Evolutionary conservation across 2,888 invertebrate species (phyloP).

Genomic region (Mallateleia sp.): DNA sequence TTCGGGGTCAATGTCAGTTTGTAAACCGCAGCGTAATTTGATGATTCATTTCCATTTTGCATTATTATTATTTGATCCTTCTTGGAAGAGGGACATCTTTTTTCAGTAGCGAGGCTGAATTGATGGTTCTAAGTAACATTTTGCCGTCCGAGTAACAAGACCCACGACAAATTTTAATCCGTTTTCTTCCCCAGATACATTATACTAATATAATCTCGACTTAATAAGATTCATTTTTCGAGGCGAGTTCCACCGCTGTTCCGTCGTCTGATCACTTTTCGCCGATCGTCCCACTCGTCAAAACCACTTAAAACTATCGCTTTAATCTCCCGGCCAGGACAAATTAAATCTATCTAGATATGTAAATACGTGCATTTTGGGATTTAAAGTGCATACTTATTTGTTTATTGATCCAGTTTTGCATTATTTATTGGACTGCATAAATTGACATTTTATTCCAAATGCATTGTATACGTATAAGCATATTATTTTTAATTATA

Average conservation of each 20-base stretch:
- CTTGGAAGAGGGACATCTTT: background rate
- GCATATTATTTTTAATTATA: no score
- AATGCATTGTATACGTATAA: no score
- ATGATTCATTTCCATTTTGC: background rate
- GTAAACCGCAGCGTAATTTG: background rate
- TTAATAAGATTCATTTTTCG: constrained; percentile 10
- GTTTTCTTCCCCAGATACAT: background rate
- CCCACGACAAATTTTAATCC: background rate
- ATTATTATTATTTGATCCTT: background rate
- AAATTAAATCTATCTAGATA: constrained; percentile 51
- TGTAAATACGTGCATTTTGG: constrained; percentile 2
- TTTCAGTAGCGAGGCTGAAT: background rate
- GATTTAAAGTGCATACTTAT: background rate
- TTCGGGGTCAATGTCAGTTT: no score
- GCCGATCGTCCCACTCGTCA: constrained; percentile 30
- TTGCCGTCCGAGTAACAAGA: background rate
- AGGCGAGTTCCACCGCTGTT: background rate
- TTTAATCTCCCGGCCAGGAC: constrained; percentile 34
- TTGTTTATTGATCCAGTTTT: background rate
- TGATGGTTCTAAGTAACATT: background rate
- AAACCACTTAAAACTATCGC: constrained; percentile 37
- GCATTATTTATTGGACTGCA: no score
- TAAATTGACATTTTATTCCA: no score
- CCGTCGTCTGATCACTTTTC: constrained; percentile 17
- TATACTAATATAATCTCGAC: background rate